Evolutionary conservation across 92 coral and sea anemone species (phyloP), one percentile per base, ranked within the genome.

Genomic region (Palythoa heliodiscus): DNA sequence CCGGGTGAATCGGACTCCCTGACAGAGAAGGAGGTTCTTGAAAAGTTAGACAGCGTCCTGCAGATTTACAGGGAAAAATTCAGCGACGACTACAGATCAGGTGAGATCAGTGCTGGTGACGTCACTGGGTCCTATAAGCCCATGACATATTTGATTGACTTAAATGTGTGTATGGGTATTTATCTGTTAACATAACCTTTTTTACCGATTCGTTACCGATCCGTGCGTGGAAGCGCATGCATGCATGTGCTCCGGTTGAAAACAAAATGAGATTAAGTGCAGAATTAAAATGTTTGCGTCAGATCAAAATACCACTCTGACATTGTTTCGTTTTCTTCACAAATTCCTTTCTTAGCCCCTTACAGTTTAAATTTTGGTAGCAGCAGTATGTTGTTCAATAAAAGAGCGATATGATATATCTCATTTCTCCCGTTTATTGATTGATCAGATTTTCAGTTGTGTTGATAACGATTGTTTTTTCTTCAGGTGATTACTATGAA

Each of bases 1-100:
- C 88, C 93, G 40, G 80, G 77, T 39, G 80, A 82, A 13, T 47
- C 88, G 54, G 96, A 88, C 23, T 55, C 70, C 24, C 95, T 93
- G 19, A 91, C 92, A 23, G 53, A 87, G 70, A 87, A 82, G 1
- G 99, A 97, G 82, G 83, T 93, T 70, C 22, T 35, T 38, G 77
- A 86, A 64, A 91, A 85, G 60, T 86, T 97, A 66, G 88, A 92
- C 54, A 85, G 87, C 47, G 97, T 94, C 22, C 89, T 97, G 82
- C 85, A 72, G 72, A 73, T 95, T 57, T 97, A 92, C 77, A 71
- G 86, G 40, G 88, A 93, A 86, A 86, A 91, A 79, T 78, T 72
- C 14, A 73, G 92, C 1, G 93, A 87, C 19, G 97, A 95, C 43
- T 95, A 94, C 57, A 81, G 83, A 66, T 94, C 98, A 76, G 98